These are phyloP conservation scores for Furnarius figulus DNA, from an alignment of 2,113 vertebrate species.

Conservation along the genomic window DNA sequence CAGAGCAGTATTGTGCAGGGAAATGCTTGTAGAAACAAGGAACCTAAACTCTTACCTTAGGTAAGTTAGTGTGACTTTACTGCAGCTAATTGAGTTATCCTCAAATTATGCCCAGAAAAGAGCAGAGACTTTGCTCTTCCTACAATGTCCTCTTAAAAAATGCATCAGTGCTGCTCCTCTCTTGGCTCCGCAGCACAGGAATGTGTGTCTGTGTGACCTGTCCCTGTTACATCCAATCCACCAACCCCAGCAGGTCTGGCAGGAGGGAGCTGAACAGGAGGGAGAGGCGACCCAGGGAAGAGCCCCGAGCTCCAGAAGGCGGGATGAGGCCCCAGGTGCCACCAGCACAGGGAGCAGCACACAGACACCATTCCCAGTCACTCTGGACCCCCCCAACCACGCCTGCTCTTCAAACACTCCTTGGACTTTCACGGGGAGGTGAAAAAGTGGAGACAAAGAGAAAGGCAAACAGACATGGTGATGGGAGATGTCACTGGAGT, in stretches of 20 bases:
- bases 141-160: background rate
- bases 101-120: background rate
- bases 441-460: background rate
- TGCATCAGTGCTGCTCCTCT: background rate
- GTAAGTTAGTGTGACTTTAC: constrained; percentile 3
- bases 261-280: background rate
- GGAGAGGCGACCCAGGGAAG: too few species aligned
- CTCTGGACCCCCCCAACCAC: background rate
- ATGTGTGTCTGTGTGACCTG: rapidly evolving
- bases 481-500: rapidly evolving
- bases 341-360: background rate
- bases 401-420: background rate
- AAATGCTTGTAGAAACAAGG: background rate
- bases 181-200: background rate
- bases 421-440: background rate
- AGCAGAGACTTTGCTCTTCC: background rate
- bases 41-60: background rate
- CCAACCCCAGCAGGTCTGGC: background rate
- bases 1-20: background rate
- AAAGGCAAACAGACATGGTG: background rate
- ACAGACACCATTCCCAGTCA: rapidly evolving
- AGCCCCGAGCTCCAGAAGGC: background rate
- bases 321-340: background rate
- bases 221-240: background rate
- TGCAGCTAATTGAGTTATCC: background rate